Conservation (phyloP, 2,797 vertebrate species). For the Glyptemys insculpta region DNA sequence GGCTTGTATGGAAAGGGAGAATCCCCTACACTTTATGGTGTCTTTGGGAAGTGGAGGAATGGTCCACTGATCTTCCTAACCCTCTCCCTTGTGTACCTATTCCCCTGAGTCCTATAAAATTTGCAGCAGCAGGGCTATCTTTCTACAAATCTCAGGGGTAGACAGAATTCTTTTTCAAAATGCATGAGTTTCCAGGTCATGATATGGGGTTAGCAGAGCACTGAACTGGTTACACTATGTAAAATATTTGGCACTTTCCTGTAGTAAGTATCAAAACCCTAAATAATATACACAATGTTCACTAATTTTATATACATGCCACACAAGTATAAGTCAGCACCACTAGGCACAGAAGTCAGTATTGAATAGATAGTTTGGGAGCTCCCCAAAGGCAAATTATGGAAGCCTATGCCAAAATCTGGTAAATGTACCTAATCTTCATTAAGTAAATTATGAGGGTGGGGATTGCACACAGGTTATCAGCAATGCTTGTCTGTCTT, state of each 20-base stretch:
- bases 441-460: not conserved
- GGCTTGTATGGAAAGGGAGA: too few species aligned
- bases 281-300: not conserved
- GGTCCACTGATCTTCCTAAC: not conserved
- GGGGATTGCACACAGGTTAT: too few species aligned
- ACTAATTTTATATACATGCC: not conserved
- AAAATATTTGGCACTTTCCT: not conserved
- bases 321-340: not conserved
- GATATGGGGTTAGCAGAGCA: not conserved
- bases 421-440: not conserved
- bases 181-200: not conserved
- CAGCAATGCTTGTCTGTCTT: not conserved
- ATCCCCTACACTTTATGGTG: too few species aligned
- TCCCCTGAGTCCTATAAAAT: not conserved
- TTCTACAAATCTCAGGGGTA: not conserved
- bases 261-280: not conserved
- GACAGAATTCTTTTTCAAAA: not conserved
- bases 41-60: not conserved
- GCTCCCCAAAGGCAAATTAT: not conserved
- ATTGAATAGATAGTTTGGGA: not conserved
- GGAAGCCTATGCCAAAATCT: not conserved
- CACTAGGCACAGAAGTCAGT: not conserved
- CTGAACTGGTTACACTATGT: not conserved
- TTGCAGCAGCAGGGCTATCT: fast-evolving
- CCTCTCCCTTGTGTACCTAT: not conserved